A percentile compares a stretch with the other conserved stretches of the same genome.
Conservation (phyloP, 2,888 invertebrate genomes). For the Colletes collaris region DNA sequence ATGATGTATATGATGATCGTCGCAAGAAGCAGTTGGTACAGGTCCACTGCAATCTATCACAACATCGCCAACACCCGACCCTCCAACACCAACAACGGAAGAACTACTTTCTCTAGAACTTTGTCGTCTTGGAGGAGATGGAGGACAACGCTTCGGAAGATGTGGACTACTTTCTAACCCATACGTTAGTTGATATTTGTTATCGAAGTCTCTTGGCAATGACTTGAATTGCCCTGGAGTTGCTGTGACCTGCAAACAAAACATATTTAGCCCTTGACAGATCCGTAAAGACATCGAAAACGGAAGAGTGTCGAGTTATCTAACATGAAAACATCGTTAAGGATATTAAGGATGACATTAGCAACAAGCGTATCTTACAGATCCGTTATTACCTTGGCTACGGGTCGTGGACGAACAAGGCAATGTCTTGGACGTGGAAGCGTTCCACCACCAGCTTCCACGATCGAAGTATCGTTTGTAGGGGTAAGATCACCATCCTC, state of each 20-base stretch:
- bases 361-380: neutral
- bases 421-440: slow-evolving; percentile 92
- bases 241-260: slow-evolving; percentile 75
- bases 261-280: no score
- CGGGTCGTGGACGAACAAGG: slow-evolving; percentile 91
- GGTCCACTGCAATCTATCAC: slow-evolving; percentile 83
- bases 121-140: slow-evolving; percentile 91
- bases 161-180: slow-evolving; percentile 87
- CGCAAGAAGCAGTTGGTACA: slow-evolving; percentile 82
- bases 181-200: slow-evolving; percentile 84
- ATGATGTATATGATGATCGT: slow-evolving; percentile 78
- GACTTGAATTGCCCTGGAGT: slow-evolving; percentile 84
- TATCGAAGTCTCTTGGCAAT: slow-evolving; percentile 84
- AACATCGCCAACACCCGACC: slow-evolving; percentile 75
- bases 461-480: slow-evolving; percentile 89
- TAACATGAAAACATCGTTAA: no score
- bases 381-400: slow-evolving; percentile 87
- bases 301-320: no score
- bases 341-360: no score
- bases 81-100: slow-evolving; percentile 66
- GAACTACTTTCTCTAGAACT: slow-evolving; percentile 80
- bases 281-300: no score
- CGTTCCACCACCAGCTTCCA: slow-evolving; percentile 89
- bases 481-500: slow-evolving; percentile 96
- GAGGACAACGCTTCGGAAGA: slow-evolving; percentile 90